These are phyloP conservation scores for Silurus aristotelis DNA, from an alignment of 2,797 vertebrate species.

Conservation along the genomic window DNA sequence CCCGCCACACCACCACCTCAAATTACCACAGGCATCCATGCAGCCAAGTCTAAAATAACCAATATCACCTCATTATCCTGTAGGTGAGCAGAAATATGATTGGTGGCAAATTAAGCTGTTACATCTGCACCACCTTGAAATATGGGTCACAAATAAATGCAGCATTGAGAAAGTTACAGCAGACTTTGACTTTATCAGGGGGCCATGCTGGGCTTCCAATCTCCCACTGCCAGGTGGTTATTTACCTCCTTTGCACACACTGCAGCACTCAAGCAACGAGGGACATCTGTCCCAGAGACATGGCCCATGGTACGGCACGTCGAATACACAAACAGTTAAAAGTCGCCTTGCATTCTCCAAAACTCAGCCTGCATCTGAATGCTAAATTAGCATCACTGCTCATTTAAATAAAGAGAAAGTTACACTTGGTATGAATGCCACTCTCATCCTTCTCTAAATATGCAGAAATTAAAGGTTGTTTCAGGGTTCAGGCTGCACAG, in stretches of 20 bases:
- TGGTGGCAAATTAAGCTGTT: constrained; percentile 62
- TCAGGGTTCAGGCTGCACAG: background rate
- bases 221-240: constrained; percentile 60
- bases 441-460: background rate
- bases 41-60: constrained; percentile 54
- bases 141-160: constrained; percentile 59
- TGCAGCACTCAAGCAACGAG: constrained; percentile 49
- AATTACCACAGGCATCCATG: constrained; percentile 56
- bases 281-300: constrained; percentile 61
- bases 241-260: constrained; percentile 60
- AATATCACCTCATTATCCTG: constrained; percentile 57
- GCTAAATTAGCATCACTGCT: constrained; percentile 32
- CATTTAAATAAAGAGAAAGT: constrained; percentile 26
- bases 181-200: constrained; percentile 62
- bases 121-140: constrained; percentile 55
- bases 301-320: constrained; percentile 48
- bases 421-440: background rate
- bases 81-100: constrained; percentile 61
- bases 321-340: constrained; percentile 60
- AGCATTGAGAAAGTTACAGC: constrained; percentile 43
- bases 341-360: constrained; percentile 45
- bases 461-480: background rate
- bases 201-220: constrained; percentile 60
- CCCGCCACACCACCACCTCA: constrained; percentile 40
- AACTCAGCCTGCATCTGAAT: constrained; percentile 48